phyloP scores from a whole-genome alignment of 2,888 invertebrate genomes.

The Microdon myrmicae region DNA sequence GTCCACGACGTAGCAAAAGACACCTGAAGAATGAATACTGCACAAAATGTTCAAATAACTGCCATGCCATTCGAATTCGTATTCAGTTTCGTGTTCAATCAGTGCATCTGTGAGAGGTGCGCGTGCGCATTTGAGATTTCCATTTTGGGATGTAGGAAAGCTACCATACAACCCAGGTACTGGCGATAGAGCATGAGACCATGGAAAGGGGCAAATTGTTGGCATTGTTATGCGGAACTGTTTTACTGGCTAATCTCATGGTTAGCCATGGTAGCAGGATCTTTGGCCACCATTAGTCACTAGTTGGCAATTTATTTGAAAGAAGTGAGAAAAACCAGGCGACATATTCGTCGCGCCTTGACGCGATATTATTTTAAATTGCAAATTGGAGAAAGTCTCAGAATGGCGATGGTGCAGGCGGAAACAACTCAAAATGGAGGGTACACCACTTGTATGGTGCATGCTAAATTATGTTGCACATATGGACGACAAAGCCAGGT shows the following conservation, averaged over 20 bases:
- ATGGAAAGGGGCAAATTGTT: constrained; percentile 30
- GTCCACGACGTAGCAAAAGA: constrained; percentile 5
- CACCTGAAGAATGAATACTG: constrained; percentile 36
- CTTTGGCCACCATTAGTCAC: constrained; percentile 50
- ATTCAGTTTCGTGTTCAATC: constrained; percentile 50
- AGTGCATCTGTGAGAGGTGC: constrained; percentile 49
- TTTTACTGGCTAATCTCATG: constrained; percentile 26
- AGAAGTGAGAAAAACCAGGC: not conserved
- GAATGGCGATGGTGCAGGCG: constrained; percentile 13
- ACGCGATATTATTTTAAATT: constrained; percentile 41
- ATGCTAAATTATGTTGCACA: too few relatives aligned
- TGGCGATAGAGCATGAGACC: constrained; percentile 17
- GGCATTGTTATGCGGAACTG: constrained; percentile 49
- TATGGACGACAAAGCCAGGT: too few relatives aligned
- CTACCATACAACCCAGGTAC: too few relatives aligned
- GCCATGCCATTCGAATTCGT: constrained; percentile 36
- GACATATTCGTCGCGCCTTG: constrained; percentile 37
- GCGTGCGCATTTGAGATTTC: constrained; percentile 47
- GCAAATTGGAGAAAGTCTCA: constrained; percentile 51
- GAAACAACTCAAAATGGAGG: too few relatives aligned
- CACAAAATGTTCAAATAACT: constrained; percentile 3
- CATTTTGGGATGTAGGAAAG: constrained; percentile 36
- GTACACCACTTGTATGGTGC: too few relatives aligned
- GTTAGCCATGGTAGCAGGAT: too few relatives aligned
- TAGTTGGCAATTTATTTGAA: constrained; percentile 51